Percentiles rank a stretch among this genome's conserved stretches.
Conservation (phyloP, 2,113 vertebrate species). For the Phrynosoma platyrhinos region DNA sequence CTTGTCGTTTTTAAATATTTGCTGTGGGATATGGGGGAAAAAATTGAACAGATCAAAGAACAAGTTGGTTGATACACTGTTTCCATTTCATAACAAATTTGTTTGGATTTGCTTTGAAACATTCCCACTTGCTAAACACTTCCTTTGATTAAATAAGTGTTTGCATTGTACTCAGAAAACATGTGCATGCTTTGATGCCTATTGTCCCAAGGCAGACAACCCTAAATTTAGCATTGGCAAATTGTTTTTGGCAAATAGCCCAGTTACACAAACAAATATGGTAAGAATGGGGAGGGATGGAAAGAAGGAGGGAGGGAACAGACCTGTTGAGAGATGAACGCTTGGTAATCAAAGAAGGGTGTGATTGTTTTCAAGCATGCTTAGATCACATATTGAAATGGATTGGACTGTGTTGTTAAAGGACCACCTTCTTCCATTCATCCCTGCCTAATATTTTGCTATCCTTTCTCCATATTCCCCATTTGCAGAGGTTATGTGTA, state of each 20-base stretch:
- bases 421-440: too few relatives aligned
- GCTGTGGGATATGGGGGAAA: neutral
- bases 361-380: neutral
- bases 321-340: neutral
- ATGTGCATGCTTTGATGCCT: slow-evolving; percentile 19
- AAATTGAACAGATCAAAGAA: slow-evolving; percentile 23
- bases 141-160: slow-evolving; percentile 37
- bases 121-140: slow-evolving; percentile 6
- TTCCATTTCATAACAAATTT: slow-evolving; percentile 32
- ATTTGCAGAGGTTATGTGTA: too few relatives aligned
- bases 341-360: neutral
- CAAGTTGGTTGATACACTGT: neutral
- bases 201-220: slow-evolving; percentile 33
- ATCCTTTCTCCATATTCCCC: too few relatives aligned
- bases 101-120: slow-evolving; percentile 8
- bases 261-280: neutral
- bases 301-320: neutral
- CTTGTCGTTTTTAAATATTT: slow-evolving; percentile 17
- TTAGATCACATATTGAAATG: neutral
- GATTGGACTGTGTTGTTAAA: neutral
- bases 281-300: neutral
- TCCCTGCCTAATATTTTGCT: too few relatives aligned
- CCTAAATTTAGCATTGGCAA: slow-evolving; percentile 25
- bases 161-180: slow-evolving; percentile 27
- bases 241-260: slow-evolving; percentile 5